These are phyloP conservation scores for Cygnus buccinator DNA, from an alignment of 2,113 vertebrate species.

Conservation along the genomic window DNA sequence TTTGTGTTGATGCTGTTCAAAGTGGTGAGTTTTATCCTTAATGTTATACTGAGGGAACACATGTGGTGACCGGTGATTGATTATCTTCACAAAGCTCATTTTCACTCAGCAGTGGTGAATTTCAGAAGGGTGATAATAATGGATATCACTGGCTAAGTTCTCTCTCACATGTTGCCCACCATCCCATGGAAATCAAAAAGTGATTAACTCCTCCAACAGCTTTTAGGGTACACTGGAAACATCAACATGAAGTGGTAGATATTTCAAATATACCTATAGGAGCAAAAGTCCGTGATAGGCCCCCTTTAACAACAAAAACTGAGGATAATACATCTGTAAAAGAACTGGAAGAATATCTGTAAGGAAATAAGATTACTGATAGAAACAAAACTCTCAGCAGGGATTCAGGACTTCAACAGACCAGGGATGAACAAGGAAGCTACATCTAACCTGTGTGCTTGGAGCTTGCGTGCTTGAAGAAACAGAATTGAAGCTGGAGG, in stretches of 20 bases:
- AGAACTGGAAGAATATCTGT: not conserved
- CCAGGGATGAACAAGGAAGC: not conserved
- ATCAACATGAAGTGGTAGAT: not conserved
- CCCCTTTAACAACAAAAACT: not conserved
- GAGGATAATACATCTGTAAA: not conserved
- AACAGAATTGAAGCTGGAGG: not conserved
- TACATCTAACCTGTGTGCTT: not conserved
- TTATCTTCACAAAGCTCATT: slow-evolving; percentile 65
- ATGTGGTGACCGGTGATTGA: slow-evolving; percentile 51
- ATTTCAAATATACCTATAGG: not conserved
- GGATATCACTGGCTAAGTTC: slow-evolving; percentile 48
- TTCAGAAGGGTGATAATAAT: slow-evolving; percentile 60
- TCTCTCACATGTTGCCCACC: slow-evolving; percentile 24
- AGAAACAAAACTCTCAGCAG: not conserved
- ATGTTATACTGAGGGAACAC: slow-evolving; percentile 44
- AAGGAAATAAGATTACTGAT: not conserved
- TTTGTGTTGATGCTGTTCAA: slow-evolving; percentile 31
- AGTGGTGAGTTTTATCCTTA: slow-evolving; percentile 54
- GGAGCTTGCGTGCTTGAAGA: not conserved
- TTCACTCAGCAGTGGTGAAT: slow-evolving; percentile 54
- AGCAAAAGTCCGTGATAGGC: not conserved
- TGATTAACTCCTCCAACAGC: slow-evolving; percentile 4
- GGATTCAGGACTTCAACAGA: not conserved
- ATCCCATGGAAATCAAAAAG: slow-evolving; percentile 30
- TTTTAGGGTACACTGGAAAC: slow-evolving; percentile 3